Evolutionary conservation across 2,113 vertebrate species (phyloP).

Genomic region (Antennarius striatus): DNA sequence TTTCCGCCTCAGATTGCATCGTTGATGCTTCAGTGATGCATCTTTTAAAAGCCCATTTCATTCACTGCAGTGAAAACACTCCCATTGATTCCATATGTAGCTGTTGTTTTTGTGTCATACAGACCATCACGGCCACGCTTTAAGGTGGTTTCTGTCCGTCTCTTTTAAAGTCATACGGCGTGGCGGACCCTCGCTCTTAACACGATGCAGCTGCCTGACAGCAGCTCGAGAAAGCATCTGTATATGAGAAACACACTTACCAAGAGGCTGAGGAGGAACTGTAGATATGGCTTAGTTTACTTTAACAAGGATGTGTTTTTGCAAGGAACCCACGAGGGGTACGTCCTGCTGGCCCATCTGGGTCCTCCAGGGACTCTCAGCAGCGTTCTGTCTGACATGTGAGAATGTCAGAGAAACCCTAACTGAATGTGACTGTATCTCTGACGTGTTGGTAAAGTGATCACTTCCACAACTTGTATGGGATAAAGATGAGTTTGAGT

Average conservation of each 20-base stretch:
- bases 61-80: conserved; percentile 18
- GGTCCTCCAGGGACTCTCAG: conserved; percentile 26
- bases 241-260: conserved; percentile 6
- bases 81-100: background rate
- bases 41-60: conserved; percentile 12
- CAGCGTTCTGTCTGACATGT: background rate
- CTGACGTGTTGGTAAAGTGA: too few relatives aligned
- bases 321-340: conserved; percentile 47
- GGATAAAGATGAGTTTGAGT: too few relatives aligned
- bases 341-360: conserved; percentile 69
- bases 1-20: background rate
- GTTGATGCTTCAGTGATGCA: background rate
- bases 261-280: conserved; percentile 34
- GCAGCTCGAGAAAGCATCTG: background rate
- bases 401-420: background rate
- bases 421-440: conserved; percentile 9
- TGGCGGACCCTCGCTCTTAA: conserved; percentile 9
- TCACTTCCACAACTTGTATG: too few relatives aligned
- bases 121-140: conserved; percentile 12
- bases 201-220: conserved; percentile 20
- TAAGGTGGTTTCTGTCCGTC: background rate
- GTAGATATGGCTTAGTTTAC: conserved; percentile 44
- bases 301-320: conserved; percentile 53
- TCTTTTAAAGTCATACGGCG: conserved; percentile 5
- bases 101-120: background rate